Evolutionary conservation across 2,113 vertebrate genomes (phyloP), one percentile per base, ranked within the genome.

Genomic region (Varanus salvator): DNA sequence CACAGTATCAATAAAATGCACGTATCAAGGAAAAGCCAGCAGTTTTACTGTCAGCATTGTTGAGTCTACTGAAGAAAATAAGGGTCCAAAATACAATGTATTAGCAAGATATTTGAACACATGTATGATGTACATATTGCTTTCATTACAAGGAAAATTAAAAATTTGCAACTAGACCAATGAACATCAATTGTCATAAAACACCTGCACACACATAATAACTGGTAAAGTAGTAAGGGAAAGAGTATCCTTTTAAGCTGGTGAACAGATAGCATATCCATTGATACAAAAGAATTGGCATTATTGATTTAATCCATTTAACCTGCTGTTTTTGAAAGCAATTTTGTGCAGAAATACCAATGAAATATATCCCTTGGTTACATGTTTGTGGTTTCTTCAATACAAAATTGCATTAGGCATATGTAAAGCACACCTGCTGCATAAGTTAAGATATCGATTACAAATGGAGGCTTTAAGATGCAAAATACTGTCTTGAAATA

Each of bases 281-380:
- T 14, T 90, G 74, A 75, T 74, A 29, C 4, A 88, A n/a, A 7
- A 31, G 72, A 80, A 0, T 0, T 66, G 38, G 21, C 25, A n/a
- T n/a, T 85, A 86, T 71, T 27, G n/a, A 85, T 60, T 71, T 29
- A 92, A 92, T 50, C 72, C 80, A 91, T 78, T 19, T 48, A 81
- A 54, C 15, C 66, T 68, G 0, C 76, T 38, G 25, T 75, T 87
- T 50, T 1, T 85, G n/a, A 1, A 0, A 0, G 12, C 71, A 84
- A 31, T 5, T 68, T 68, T 0, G 27, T 75, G 64, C 54, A 87
- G 66, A 31, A 2, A 5, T 31, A n/a, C 50, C 74, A 76, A 15
- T 69, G 6, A 87, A n/a, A 75, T 6, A 4, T 23, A 69, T 80
- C 21, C 57, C 8, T 12, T 80, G 34, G 4, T 78, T 91, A 69